These are phyloP conservation scores for Burhinus bistriatus DNA, from an alignment of 2,113 vertebrate species.

Conservation along the genomic window DNA sequence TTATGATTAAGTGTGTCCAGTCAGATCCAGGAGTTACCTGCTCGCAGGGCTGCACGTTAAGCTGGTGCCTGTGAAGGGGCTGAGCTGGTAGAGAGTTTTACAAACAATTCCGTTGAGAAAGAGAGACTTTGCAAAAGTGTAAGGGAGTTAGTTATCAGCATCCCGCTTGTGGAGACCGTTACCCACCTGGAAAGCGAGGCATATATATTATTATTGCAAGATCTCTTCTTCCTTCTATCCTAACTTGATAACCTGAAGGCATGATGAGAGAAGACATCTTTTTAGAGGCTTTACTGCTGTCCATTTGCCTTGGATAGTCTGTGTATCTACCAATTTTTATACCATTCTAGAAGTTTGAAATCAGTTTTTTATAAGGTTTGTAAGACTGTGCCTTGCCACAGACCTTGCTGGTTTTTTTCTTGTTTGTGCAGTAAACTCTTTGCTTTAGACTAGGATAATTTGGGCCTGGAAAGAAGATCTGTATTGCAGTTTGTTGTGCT, in stretches of 20 bases:
- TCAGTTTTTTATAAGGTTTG: not conserved
- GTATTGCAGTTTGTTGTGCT: not conserved
- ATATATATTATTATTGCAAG: not conserved
- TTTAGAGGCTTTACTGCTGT: not conserved
- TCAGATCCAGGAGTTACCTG: not conserved
- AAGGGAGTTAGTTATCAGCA: not conserved
- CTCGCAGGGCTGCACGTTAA: not conserved
- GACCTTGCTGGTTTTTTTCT: not conserved
- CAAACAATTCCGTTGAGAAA: not conserved
- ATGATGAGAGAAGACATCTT: not conserved
- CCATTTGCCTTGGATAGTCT: not conserved
- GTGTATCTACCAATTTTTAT: not conserved
- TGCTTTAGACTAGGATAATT: not conserved
- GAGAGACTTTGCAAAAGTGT: not conserved
- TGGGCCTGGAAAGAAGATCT: not conserved
- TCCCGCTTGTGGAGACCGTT: not conserved
- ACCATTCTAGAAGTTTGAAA: not conserved
- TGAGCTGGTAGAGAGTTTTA: not conserved
- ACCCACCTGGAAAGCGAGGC: not conserved
- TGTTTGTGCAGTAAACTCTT: not conserved
- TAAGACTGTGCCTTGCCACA: not conserved
- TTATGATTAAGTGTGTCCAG: too few species aligned
- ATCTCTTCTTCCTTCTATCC: not conserved
- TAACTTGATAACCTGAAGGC: not conserved
- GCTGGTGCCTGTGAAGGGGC: not conserved